Base-by-base conservation (phyloP, 2,888 invertebrate species). In the Crematogaster levior region DNA sequence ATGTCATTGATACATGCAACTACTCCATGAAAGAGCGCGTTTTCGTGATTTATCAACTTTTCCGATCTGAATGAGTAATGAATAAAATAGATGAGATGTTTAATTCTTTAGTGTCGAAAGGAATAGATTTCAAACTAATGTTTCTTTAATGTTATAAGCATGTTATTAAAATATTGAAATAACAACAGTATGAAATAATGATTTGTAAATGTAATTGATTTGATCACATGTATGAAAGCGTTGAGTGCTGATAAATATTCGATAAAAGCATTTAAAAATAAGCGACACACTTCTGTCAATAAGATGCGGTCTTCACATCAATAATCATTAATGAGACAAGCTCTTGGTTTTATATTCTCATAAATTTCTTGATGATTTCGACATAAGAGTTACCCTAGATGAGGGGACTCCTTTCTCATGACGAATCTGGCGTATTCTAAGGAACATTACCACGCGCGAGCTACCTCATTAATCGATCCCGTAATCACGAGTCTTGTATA, bases 271-370 rank as follows among this genome's bases (percentile, higher is more conserved):
- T 53, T 1, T 24, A 40, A 53, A 7, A 51, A 12, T 58, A n/a
- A 58, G 7, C 40, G 27, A 58, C 56, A 56, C n/a, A 58, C 21
- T 74, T 74, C 60, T 18, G 3, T 34, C 12, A 51, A 9, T 51
- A 81, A 63, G 60, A 73, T 81, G n/a, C 21, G 43, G 10, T 81
- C 15, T 34, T 60, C 24, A 12, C 70, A 60, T 79, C 60, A 81
- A 86, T 88, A 82, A 86, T 83, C 74, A 30, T 56, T 88, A 88
- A 88, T 83, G 86, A 85, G 84, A 84, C 73, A 83, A 46, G 24
- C 48, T 30, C 18, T 83, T 79, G 75, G 66, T 82, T 77, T 60
- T 24, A 24, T 60, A n/a, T 27, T 48, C 53, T 79, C 74, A 66
- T 66, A 66, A 84, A 86, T 82, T 56, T 27, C 15, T 37, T 34